Evolutionary conservation across 2,797 vertebrate genomes (phyloP).

Genomic region (Scolopax bukidnonensis): DNA sequence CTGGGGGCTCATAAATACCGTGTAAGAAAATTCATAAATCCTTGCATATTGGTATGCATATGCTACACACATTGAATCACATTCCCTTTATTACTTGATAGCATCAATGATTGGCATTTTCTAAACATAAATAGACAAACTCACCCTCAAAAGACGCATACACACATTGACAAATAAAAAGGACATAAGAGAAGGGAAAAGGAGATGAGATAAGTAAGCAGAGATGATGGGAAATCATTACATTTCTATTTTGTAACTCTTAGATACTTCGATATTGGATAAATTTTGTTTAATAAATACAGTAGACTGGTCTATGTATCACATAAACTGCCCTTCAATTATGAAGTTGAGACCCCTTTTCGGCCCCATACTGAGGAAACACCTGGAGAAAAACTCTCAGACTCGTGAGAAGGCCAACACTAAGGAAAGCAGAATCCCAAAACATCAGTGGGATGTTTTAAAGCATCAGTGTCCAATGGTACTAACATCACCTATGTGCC

Average conservation of each 20-base stretch:
- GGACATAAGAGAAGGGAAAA: background rate
- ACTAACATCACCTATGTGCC: background rate
- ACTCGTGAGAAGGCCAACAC: background rate
- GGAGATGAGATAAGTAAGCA: background rate
- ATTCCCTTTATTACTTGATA: background rate
- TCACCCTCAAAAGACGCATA: background rate
- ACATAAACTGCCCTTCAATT: background rate
- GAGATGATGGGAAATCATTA: background rate
- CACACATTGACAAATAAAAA: background rate
- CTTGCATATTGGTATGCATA: background rate
- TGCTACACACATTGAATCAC: background rate
- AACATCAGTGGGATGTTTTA: background rate
- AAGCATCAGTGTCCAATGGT: background rate
- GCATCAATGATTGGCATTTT: background rate
- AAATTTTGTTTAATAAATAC: background rate
- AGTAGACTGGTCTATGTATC: background rate
- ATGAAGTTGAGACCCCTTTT: background rate
- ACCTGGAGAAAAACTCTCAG: background rate
- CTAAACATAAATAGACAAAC: background rate
- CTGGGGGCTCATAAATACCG: background rate
- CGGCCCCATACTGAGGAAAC: background rate
- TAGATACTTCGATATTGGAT: background rate
- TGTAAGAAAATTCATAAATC: background rate
- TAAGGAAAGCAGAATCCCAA: background rate
- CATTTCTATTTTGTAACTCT: background rate